Conservation (phyloP, 64 coral and sea anemone genomes). For the Exaiptasia diaphana region DNA sequence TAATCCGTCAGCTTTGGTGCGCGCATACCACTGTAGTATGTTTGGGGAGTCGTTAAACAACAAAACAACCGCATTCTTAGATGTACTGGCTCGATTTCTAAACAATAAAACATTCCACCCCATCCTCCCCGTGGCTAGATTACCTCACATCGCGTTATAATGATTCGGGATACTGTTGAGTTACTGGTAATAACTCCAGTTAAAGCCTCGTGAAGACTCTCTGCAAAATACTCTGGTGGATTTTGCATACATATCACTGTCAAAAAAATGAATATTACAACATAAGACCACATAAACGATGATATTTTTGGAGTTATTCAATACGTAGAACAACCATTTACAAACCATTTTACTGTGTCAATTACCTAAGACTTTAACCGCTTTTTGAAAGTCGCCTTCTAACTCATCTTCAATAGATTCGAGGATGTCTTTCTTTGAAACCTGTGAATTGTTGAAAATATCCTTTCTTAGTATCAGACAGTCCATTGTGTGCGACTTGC, state of each 20-base stretch:
- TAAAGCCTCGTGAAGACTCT: conserved; percentile 18
- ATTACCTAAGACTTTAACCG: background rate
- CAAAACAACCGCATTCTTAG: no score
- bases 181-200: conserved; percentile 15
- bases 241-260: conserved; percentile 13
- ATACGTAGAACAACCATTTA: background rate
- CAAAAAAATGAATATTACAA: background rate
- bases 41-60: no score
- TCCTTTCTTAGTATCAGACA: no score
- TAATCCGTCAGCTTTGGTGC: no score
- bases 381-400: conserved; percentile 44
- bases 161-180: conserved; percentile 16
- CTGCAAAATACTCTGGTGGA: conserved; percentile 50
- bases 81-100: no score
- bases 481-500: no score
- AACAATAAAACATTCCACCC: no score
- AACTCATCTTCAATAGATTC: conserved; percentile 41
- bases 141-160: conserved; percentile 50
- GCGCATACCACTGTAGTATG: no score
- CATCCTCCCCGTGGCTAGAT: no score
- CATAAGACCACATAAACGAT: background rate
- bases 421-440: conserved; percentile 3
- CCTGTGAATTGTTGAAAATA: no score
- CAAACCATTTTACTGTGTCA: background rate
- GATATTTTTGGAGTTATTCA: no score